Evolutionary conservation across 2,797 vertebrate genomes (phyloP).

Genomic region (Oreochromis mossambicus): DNA sequence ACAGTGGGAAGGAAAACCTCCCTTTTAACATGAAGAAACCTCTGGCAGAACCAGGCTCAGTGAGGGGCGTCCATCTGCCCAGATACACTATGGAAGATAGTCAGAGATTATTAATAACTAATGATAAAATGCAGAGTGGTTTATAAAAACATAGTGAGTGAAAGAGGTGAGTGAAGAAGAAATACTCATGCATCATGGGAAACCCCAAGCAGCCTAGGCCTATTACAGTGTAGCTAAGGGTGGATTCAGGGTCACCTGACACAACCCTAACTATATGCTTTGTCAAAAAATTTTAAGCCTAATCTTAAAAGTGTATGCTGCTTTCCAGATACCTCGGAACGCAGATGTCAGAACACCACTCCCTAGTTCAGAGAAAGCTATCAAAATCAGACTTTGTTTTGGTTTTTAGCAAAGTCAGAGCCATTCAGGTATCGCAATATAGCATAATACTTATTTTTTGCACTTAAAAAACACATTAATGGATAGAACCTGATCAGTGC

Average conservation of each 20-base stretch:
- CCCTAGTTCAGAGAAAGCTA: not conserved
- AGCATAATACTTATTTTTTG: not conserved
- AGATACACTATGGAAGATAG: not conserved
- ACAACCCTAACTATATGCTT: not conserved
- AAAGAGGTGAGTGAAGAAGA: not conserved
- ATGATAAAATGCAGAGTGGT: not conserved
- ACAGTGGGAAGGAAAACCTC: not conserved
- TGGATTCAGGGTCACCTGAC: not conserved
- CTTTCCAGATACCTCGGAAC: not conserved
- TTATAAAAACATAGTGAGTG: not conserved
- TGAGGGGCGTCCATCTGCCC: not conserved
- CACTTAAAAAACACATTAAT: not conserved
- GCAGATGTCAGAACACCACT: fast-evolving
- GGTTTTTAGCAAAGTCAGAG: not conserved
- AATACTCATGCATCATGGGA: not conserved
- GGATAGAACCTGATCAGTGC: fast-evolving
- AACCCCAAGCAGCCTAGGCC: fast-evolving
- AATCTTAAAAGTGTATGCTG: not conserved
- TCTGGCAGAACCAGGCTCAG: not conserved
- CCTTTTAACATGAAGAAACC: not conserved
- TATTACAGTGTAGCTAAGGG: not conserved
- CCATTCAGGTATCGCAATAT: fast-evolving
- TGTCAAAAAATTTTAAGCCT: not conserved
- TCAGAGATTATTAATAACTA: not conserved
- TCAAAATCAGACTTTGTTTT: not conserved